Evolutionary conservation across 2,113 vertebrate species (phyloP), one percentile per base, ranked within the genome.

Genomic region (Ictidomys tridecemlineatus): DNA sequence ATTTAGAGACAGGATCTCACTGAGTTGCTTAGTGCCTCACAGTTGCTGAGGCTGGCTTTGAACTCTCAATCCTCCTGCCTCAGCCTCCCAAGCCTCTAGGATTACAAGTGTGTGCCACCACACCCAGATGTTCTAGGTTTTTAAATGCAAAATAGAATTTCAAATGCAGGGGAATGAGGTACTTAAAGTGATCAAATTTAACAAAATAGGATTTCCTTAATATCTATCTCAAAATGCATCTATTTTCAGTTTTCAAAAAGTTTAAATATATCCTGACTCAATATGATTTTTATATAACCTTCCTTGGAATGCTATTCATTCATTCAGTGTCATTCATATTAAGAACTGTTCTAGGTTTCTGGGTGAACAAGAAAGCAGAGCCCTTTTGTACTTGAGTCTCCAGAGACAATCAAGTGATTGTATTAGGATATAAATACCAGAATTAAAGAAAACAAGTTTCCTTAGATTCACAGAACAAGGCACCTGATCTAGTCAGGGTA

Each of bases 321-420:
- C 58, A 69, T 85, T 56, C 18, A 30, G 0, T n/a, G 37, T n/a
- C 45, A 34, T 42, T 87, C 76, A 48, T 51, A 28, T 65, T 72
- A 58, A 51, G 51, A 85, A 53, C 26, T 92, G 0, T 42, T 65
- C 37, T 83, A 86, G 28, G 61, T 69, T 77, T 39, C 51, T 39
- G 65, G 28, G 17, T 82, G 34, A 91, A 69, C 14, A 89, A 90
- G 80, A 85, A 96, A 95, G 67, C 61, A 80, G 80, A n/a, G 37
- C 26, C 1, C 24, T 16, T 76, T 93, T 93, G 37, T 61, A 89
- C 37, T 20, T 72, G 34, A 74, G 67, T 93, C 56, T 90, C 56
- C 8, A 22, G 56, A 76, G 56, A 53, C 24, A 92, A 51, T 28
- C 56, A 26, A 80, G 32, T 83, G 18, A 93, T 32, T 72, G 30